A percentile compares a stretch with the other conserved stretches of the same genome.
These are phyloP conservation scores for Sinocyclocheilus anophthalmus DNA, from an alignment of 2,113 vertebrate species.

Conservation along the genomic window DNA sequence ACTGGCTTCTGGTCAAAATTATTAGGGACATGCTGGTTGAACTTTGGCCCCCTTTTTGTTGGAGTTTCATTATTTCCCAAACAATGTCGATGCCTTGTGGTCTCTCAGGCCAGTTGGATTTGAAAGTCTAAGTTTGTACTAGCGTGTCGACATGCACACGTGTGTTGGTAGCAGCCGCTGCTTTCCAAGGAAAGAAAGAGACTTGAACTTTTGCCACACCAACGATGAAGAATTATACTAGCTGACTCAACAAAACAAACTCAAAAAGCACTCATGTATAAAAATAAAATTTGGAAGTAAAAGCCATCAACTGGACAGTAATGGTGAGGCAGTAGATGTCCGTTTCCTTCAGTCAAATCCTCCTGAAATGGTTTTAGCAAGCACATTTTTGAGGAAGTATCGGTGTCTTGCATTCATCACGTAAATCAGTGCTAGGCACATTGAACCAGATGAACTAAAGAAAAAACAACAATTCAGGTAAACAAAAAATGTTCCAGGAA, in stretches of 20 bases:
- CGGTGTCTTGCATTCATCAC: conserved; percentile 40
- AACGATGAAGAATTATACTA: conserved; percentile 22
- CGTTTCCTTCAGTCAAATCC: conserved; percentile 26
- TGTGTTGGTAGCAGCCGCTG: conserved; percentile 18
- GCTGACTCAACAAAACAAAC: conserved; percentile 6
- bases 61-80: conserved; percentile 22
- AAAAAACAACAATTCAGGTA: background rate
- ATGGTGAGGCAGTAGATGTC: conserved; percentile 60
- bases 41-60: conserved; percentile 37
- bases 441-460: background rate
- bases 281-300: conserved; percentile 60
- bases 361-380: conserved; percentile 57
- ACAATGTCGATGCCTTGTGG: conserved; percentile 30
- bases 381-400: conserved; percentile 63
- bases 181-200: conserved; percentile 18
- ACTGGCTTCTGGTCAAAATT: conserved; percentile 48
- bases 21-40: conserved; percentile 63
- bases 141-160: conserved; percentile 27
- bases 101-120: conserved; percentile 61
- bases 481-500: conserved; percentile 28
- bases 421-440: conserved; percentile 16
- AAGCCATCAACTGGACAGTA: conserved; percentile 46
- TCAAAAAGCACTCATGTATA: conserved; percentile 46
- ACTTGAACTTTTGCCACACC: conserved; percentile 20
- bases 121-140: background rate